Percentiles rank a stretch among this genome's conserved stretches.
Conservation (phyloP, 2,888 invertebrate genomes). For the Aporophyla lueneburgensis region DNA sequence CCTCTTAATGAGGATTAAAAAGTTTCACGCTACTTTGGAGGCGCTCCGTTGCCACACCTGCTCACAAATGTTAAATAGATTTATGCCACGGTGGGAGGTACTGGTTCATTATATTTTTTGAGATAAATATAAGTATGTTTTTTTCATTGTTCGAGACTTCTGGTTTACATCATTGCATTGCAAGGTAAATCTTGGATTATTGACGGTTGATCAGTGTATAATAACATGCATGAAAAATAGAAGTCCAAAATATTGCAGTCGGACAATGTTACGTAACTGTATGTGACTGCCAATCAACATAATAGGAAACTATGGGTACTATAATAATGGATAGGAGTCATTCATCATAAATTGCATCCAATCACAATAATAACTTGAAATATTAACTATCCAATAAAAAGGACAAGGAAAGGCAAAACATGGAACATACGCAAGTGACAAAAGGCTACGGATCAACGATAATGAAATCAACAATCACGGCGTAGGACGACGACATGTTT, state of each 20-base stretch:
- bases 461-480: slow-evolving; percentile 71
- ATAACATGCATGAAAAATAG: background rate
- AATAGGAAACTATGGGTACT: background rate
- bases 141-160: background rate
- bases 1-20: slow-evolving; percentile 57
- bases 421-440: slow-evolving; percentile 54
- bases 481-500: slow-evolving; percentile 67
- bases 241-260: too few relatives aligned
- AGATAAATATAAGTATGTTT: too few relatives aligned
- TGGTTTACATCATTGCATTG: background rate
- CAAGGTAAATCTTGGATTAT: background rate
- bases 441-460: slow-evolving; percentile 61
- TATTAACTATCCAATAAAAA: slow-evolving; percentile 46
- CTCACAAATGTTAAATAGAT: slow-evolving; percentile 3
- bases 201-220: too few relatives aligned
- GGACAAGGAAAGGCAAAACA: slow-evolving; percentile 26
- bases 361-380: slow-evolving; percentile 34
- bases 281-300: background rate
- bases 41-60: slow-evolving; percentile 38
- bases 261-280: background rate
- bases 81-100: background rate
- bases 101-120: slow-evolving; percentile 2
- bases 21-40: slow-evolving; percentile 39
- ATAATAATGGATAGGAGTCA: background rate
- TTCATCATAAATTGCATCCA: slow-evolving; percentile 10